phyloP scores from a whole-genome alignment of 2,888 invertebrate species.

The Brenthis ino region DNA sequence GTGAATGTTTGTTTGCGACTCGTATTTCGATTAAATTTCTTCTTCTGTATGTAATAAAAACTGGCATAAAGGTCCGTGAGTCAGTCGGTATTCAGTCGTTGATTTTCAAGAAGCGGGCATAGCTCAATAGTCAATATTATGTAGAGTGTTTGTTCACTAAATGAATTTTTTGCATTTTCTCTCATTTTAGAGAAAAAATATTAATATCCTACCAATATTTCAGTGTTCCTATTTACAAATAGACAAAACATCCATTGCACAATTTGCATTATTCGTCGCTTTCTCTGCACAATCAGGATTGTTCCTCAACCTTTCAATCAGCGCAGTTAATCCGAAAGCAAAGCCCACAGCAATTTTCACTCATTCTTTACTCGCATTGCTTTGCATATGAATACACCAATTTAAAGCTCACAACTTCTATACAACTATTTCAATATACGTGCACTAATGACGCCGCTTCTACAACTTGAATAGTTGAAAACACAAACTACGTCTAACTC shows the following conservation, averaged over 20 bases:
- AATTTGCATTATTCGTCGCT: background rate
- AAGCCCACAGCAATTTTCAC: conserved; percentile 1
- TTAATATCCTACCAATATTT: too few relatives aligned
- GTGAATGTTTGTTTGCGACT: background rate
- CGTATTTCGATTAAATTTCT: too few relatives aligned
- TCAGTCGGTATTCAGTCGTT: too few relatives aligned
- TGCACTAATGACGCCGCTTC: conserved; percentile 20
- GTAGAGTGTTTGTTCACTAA: too few relatives aligned
- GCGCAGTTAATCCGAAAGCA: background rate
- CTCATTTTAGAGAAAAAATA: too few relatives aligned
- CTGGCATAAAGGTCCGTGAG: too few relatives aligned
- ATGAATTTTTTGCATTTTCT: too few relatives aligned
- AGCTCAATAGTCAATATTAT: too few relatives aligned
- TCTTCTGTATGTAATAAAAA: too few relatives aligned
- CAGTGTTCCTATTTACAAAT: too few relatives aligned
- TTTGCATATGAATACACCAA: conserved; percentile 35
- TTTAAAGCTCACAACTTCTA: conserved; percentile 15
- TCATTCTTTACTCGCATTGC: conserved; percentile 1
- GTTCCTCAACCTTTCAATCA: conserved; percentile 5
- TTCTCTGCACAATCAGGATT: background rate
- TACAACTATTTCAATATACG: conserved; percentile 17
- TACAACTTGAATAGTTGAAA: conserved; percentile 15
- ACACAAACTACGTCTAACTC: conserved; percentile 1
- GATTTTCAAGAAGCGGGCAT: too few relatives aligned
- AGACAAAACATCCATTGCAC: too few relatives aligned